These are phyloP conservation scores for Ophioninae sp. DNA, from an alignment of 2,888 invertebrate genomes.

Conservation along the genomic window DNA sequence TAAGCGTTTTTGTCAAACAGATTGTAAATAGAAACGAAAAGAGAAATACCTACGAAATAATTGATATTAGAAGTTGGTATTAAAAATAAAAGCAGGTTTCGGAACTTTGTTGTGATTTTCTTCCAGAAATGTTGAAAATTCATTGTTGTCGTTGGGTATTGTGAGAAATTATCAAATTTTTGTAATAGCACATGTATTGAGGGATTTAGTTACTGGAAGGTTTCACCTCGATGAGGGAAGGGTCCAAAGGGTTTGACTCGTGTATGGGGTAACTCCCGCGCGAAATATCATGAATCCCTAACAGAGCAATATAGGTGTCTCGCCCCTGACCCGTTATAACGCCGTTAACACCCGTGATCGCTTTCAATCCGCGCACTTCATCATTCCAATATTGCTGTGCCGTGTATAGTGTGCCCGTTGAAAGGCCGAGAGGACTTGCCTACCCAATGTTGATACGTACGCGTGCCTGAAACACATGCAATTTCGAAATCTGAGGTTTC, in stretches of 20 bases:
- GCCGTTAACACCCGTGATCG: conserved; percentile 80
- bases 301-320: conserved; percentile 70
- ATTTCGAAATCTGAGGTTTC: conserved; percentile 34
- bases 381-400: conserved; percentile 75
- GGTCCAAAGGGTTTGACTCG: conserved; percentile 20
- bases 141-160: too few species aligned
- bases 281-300: conserved; percentile 69
- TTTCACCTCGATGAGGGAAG: neutral
- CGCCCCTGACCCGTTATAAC: conserved; percentile 74
- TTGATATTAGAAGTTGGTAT: too few species aligned
- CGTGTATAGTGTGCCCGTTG: conserved; percentile 24
- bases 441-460: conserved; percentile 11
- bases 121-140: too few species aligned
- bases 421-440: conserved; percentile 28
- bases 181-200: neutral
- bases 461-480: conserved; percentile 20
- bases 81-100: too few species aligned
- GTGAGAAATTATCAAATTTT: too few species aligned
- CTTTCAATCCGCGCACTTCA: conserved; percentile 80
- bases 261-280: conserved; percentile 35
- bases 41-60: too few species aligned
- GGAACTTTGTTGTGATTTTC: too few species aligned
- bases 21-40: too few species aligned
- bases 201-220: neutral
- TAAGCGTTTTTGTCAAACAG: neutral